Evolutionary conservation across 2,888 invertebrate species (phyloP), one percentile per base, ranked within the genome.

Genomic region (Cosmia pyralina): DNA sequence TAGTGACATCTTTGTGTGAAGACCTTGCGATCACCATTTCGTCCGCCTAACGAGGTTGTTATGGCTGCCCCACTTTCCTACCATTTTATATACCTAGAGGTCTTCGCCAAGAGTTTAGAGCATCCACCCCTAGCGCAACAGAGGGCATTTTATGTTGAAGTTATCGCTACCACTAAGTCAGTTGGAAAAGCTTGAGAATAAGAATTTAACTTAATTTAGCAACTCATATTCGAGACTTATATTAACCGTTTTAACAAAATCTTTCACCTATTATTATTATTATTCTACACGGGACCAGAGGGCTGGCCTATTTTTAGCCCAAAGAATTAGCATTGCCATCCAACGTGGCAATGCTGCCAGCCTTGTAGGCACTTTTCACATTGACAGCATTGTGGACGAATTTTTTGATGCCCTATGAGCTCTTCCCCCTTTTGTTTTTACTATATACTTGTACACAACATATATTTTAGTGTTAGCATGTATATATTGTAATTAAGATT

Each of bases 181-280:
- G 4, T 28, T 63, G 19, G n/a, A n/a, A 34, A 38, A 48, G 38
- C 38, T 55, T 22, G 6, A 28, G 15, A 38, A 7, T 8, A 59
- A 34, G 0, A 62, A 48, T 70, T 58, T 53, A 50, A 59, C 41
- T 52, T 28, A 48, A 34, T 76, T 44, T 13, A 55, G 28, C 13
- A 19, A 46, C 6, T 4, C 4, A 41, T 8, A 41, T 41, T 60
- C 44, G 41, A 6, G 38, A 17, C 50, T 22, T 65, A 34, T 15
- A 44, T 48, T 59, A 53, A 22, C 62, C 28, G 4, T 52, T 63
- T 53, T 22, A 13, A 6, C n/a, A 50, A 28, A 59, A 55, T 46
- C 19, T 75, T 53, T 68, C 34, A 41, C 0, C 38, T n/a, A n/a
- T n/a, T n/a, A n/a, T n/a, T n/a, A n/a, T n/a, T n/a, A n/a, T n/a